Percentiles rank a stretch among this genome's conserved stretches.
Conservation (phyloP, 2,797 vertebrate genomes). For the Dromococcyx pavoninus region DNA sequence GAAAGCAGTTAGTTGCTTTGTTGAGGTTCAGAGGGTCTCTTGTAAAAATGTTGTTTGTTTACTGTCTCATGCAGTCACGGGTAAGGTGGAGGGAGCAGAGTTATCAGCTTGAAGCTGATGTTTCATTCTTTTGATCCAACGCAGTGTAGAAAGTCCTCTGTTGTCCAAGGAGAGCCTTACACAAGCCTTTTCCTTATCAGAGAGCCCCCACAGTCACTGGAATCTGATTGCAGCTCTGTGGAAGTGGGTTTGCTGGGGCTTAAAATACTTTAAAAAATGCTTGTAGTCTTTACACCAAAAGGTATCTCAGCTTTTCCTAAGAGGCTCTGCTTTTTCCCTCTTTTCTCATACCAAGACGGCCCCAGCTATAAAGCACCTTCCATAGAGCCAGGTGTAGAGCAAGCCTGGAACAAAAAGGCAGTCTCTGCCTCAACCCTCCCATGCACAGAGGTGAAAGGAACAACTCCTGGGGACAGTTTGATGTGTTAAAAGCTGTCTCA, state of each 20-base stretch:
- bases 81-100: not conserved
- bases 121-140: not conserved
- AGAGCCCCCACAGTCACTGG: rapidly evolving
- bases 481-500: not conserved
- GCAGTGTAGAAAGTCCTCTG: not conserved
- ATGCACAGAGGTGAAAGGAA: not conserved
- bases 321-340: not conserved
- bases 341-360: not conserved
- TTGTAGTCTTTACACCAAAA: not conserved
- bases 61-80: rapidly evolving
- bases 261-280: rapidly evolving
- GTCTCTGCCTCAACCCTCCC: not conserved
- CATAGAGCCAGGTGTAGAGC: not conserved
- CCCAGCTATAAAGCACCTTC: not conserved
- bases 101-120: not conserved
- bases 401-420: not conserved
- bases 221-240: not conserved
- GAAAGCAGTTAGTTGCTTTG: not conserved
- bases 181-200: not conserved
- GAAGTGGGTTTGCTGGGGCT: not conserved
- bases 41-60: not conserved
- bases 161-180: not conserved
- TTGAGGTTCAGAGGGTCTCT: not conserved
- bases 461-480: not conserved
- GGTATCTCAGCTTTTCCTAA: rapidly evolving